Evolutionary conservation across 2,113 vertebrate species (phyloP), one percentile per base, ranked within the genome.

Genomic region (Oreochromis aureus): DNA sequence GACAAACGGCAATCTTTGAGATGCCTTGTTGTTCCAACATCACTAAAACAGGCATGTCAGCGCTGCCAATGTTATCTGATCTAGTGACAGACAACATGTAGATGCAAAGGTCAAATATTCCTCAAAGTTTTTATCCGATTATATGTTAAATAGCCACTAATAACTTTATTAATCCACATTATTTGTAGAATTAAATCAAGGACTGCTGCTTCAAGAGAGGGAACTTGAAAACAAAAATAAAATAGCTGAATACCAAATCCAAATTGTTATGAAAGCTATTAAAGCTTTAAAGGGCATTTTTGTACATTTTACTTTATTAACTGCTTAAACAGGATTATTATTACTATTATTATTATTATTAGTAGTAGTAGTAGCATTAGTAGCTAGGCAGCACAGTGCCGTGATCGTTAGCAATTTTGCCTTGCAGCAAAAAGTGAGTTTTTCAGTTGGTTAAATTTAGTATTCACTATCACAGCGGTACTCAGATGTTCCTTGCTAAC

Each of bases 1-100:
- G 89, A 92, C 93, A 89, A 90, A 92, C n/a, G 59, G 54, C 86
- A 66, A 58, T 92, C 89, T 88, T 83, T 87, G 83, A 87, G 91
- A 69, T 79, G 85, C 41, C 69, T 82, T 9, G 80, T 85, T 82
- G 85, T 80, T 46, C 87, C 83, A 55, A 87, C 63, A 13, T 86
- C 44, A 12, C 83, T 69, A 76, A 58, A 78, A 78, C 73, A n/a
- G 36, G 11, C 69, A 48, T 12, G 58, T 53, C 41, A 44, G 79
- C 5, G 18, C 27, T 82, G 80, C 32, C 39, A 48, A 54, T 83
- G 80, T 87, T 73, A 82, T 87, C 58, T 18, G 56, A 80, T 79
- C 51, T 51, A 79, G 34, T 63, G 86, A 81, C 63, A 24, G 55
- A 81, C 61, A 69, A 61, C 81, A 51, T 10, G 16, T 54, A 15